Conservation (phyloP, 2,797 vertebrate genomes). For the Sebastes vulpes region DNA sequence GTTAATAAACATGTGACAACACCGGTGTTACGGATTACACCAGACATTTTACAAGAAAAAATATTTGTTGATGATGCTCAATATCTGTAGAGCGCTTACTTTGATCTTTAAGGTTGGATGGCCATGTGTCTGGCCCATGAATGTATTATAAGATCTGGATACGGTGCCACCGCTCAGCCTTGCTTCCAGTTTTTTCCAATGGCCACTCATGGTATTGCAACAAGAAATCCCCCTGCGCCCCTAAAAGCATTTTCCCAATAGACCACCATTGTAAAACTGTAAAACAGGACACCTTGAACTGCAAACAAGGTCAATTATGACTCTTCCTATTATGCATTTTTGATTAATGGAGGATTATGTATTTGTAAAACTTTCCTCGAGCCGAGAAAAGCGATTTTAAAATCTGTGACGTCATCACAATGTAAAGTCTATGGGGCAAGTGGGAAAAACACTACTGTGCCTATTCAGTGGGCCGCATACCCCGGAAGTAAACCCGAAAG, state of each 20-base stretch:
- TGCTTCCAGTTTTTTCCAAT: not conserved
- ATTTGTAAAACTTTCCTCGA: too few relatives aligned
- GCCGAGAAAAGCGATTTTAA: too few relatives aligned
- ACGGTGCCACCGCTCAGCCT: not conserved
- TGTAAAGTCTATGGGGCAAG: too few relatives aligned
- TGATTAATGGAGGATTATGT: too few relatives aligned
- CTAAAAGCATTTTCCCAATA: not conserved
- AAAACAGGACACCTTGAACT: too few relatives aligned
- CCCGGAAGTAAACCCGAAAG: not conserved
- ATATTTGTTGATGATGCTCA: not conserved
- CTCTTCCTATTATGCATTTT: too few relatives aligned
- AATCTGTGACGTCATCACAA: too few relatives aligned
- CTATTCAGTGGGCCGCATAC: too few relatives aligned
- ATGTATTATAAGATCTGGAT: not conserved
- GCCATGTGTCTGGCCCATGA: fast-evolving
- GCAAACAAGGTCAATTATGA: too few relatives aligned
- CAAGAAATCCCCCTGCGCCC: not conserved
- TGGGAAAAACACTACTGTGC: too few relatives aligned
- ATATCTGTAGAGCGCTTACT: not conserved
- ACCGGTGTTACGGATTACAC: not conserved
- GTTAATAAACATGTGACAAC: not conserved
- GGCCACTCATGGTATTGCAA: not conserved
- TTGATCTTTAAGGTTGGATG: not conserved
- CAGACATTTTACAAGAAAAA: not conserved
- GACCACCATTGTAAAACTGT: too few relatives aligned